Evolutionary conservation across 1,140 invertebrate genomes (phyloP).

Genomic region (Manduca sexta): DNA sequence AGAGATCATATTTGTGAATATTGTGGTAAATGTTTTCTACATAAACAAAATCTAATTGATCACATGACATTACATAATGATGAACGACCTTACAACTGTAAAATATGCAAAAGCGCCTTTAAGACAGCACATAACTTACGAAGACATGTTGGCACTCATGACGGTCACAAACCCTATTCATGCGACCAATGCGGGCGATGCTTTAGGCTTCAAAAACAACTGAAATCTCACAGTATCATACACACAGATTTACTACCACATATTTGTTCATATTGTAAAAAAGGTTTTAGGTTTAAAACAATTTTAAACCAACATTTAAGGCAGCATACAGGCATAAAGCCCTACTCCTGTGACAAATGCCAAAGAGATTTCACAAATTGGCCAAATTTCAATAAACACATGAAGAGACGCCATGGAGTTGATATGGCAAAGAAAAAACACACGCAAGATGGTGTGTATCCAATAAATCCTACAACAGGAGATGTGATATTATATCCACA

Average conservation of each 20-base stretch:
- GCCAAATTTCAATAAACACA: conserved; percentile 85
- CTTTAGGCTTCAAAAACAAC: conserved; percentile 75
- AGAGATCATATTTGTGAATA: conserved; percentile 53
- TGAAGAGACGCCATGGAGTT: conserved; percentile 79
- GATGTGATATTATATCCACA: conserved; percentile 36
- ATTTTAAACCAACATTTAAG: conserved; percentile 78
- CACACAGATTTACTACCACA: conserved; percentile 92
- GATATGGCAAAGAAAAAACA: conserved; percentile 63
- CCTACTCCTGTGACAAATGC: conserved; percentile 75
- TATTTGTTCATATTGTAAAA: conserved; percentile 81
- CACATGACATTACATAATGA: conserved; percentile 79
- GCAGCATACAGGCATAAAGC: conserved; percentile 77
- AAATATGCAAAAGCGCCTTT: conserved; percentile 80
- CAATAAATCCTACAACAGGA: conserved; percentile 49
- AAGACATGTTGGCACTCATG: conserved; percentile 78
- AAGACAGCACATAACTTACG: conserved; percentile 38
- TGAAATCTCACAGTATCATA: conserved; percentile 67
- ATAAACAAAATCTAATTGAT: conserved; percentile 56
- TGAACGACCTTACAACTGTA: conserved; percentile 82
- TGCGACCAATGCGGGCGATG: conserved; percentile 83
- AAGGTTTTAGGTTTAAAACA: conserved; percentile 81
- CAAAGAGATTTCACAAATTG: conserved; percentile 84
- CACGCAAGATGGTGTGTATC: conserved; percentile 50
- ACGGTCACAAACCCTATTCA: conserved; percentile 82
- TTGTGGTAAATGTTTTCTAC: conserved; percentile 59